Evolutionary conservation across 2,113 vertebrate species (phyloP), one percentile per base, ranked within the genome.

Genomic region (Genyomyrus donnyi): DNA sequence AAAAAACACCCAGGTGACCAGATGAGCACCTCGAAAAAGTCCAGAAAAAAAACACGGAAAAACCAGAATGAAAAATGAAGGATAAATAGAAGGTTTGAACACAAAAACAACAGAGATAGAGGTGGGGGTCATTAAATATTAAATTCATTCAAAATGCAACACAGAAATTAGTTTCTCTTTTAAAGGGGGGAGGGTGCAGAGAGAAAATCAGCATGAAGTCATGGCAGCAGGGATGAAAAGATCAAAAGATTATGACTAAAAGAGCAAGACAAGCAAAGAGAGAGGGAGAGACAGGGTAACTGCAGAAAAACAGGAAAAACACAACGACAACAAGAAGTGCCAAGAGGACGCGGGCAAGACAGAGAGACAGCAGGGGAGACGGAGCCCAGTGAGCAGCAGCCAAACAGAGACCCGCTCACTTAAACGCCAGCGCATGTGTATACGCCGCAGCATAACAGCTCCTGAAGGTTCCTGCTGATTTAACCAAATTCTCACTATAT

Each of bases 191-290:
- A 39, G 31, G 1, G 42, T 8, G 5, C 31, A 49, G 56, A 39
- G 56, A 87, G 52, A 70, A 49, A 66, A 90, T 56, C n/a, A 74
- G 62, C 58, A 53, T 15, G 56, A n/a, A 88, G 62, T 53, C 56
- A 62, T 45, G 58, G 86, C 11, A 42, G 83, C 3, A 89, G 74
- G 53, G 17, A 39, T 42, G 86, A 53, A 19, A 66, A 87, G 88
- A 50, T 19, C 45, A 89, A 74, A 83, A 77, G 52, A 39, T 53
- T 39, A 88, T 62, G 87, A 91, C 58, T 50, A 62, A 74, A 24
- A 70, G 56, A 80, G 85, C 56, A 80, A 70, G 35, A 52, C 74
- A 90, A 77, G 42, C 58, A 87, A 74, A 27, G 70, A 89, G 70
- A 89, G 80, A 83, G 84, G 24, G 84, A 49, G 46, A 85, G 45